A percentile compares a stretch with the other conserved stretches of the same genome.
phyloP scores from a whole-genome alignment of 2,797 vertebrate genomes.

The Labeo calbasu region DNA sequence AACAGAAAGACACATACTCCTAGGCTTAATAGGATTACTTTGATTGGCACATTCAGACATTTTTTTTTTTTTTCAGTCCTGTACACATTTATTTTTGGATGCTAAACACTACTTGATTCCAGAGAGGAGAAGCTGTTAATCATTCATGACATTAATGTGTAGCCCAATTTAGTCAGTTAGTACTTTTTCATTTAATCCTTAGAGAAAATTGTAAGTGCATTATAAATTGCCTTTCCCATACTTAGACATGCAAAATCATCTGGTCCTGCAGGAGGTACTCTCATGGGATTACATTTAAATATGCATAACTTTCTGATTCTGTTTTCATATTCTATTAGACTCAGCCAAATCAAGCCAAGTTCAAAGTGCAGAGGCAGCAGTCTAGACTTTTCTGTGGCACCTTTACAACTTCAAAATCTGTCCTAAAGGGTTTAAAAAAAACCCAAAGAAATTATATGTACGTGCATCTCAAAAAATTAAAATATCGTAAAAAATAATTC shows the following conservation, averaged over 20 bases:
- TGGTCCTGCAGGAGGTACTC: not conserved
- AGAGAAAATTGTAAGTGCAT: conserved; percentile 2
- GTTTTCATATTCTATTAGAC: conserved; percentile 16
- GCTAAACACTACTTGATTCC: not conserved
- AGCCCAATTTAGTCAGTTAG: not conserved
- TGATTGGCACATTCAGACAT: not conserved
- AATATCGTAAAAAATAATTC: too few relatives aligned
- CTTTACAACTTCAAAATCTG: not conserved
- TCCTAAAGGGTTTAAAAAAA: too few relatives aligned
- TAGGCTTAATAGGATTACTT: not conserved
- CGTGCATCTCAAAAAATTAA: too few relatives aligned
- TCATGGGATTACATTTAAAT: conserved; percentile 18
- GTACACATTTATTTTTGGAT: not conserved
- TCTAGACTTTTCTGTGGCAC: not conserved
- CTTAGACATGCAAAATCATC: not conserved
- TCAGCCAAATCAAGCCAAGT: not conserved
- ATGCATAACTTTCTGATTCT: not conserved
- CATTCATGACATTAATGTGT: conserved; percentile 6
- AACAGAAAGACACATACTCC: not conserved
- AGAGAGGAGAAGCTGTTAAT: not conserved
- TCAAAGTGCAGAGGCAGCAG: not conserved
- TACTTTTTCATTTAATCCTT: not conserved
- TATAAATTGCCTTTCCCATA: not conserved
- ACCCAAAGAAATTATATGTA: too few relatives aligned
- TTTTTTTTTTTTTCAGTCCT: not conserved